phyloP scores from a whole-genome alignment of 1,140 invertebrate genomes.

The Antheraea pernyi region DNA sequence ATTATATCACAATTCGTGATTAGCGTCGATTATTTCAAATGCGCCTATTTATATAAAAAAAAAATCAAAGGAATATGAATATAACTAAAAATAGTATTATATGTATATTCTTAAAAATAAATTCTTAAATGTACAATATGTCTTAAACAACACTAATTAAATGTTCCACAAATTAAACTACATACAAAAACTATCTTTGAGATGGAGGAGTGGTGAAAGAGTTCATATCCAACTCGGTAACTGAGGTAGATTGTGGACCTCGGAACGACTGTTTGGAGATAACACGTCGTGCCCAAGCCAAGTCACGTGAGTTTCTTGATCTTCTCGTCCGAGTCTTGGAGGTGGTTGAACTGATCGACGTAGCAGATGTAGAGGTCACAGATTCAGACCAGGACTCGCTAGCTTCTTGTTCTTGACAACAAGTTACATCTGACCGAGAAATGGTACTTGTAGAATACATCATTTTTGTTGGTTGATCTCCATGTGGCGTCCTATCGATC shows the following conservation, averaged over 20 bases:
- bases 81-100: neutral
- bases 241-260: constrained; percentile 36
- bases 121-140: constrained; percentile 35
- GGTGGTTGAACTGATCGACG: constrained; percentile 37
- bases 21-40: no score
- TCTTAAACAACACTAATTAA: constrained; percentile 35
- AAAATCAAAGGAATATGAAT: no score
- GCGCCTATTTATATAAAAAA: no score
- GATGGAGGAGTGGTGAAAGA: constrained; percentile 50
- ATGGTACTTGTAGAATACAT: constrained; percentile 46
- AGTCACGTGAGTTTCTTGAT: constrained; percentile 42
- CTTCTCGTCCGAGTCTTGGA: constrained; percentile 43
- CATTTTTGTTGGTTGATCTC: constrained; percentile 12
- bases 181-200: constrained; percentile 20
- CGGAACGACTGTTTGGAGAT: constrained; percentile 42
- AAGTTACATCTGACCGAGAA: constrained; percentile 44
- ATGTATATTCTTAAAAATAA: constrained; percentile 33
- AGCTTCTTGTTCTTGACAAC: constrained; percentile 36
- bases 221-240: constrained; percentile 49
- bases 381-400: constrained; percentile 44
- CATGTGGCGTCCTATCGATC: constrained; percentile 27
- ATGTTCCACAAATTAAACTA: constrained; percentile 28
- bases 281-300: constrained; percentile 56
- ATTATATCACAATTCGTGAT: no score
- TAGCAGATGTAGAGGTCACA: constrained; percentile 35